Evolutionary conservation across 2,797 vertebrate species (phyloP), one percentile per base, ranked within the genome.

Genomic region (Tokudaia tokunoshimensis): DNA sequence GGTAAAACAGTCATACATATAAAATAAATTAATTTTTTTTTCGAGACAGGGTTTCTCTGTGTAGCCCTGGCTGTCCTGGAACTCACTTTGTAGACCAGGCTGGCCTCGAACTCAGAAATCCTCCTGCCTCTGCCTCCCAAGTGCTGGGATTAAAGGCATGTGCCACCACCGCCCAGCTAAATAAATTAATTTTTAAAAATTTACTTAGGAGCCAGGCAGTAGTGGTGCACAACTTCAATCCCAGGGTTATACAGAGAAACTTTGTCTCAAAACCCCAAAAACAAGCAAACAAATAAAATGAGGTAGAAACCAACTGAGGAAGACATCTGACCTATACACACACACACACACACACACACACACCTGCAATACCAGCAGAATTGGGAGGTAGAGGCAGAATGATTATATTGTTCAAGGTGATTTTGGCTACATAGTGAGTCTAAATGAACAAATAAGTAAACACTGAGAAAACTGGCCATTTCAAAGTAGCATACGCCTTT

Each of bases 401-500:
- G 79, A 37, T 82, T 83, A 63, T 57, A 41, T 84, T 63, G 37
- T 44, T 29, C 26, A 44, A 63, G 59, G 59, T 37, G 6, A 63
- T 63, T 63, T 17, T 44, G 59, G 59, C 26, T 63, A 84, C 15
- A 84, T 3, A 47, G 3, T 31, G 37, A 83, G 26, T 84, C 41
- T 61, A 41, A 29, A 63, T 84, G 14, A 34, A n/a, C 31, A 15
- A 83, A 19, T 59, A 19, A 57, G 29, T 29, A 57, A 96, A 78
- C 59, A 80, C 67, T 83, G 37, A 63, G 63, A 79, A 94, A 41
- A 76, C 63, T n/a, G 52, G 63, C 75, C 34, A 92, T 88, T 94
- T 85, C 67, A 94, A 92, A 87, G 76, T 85, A 90, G n/a, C 93
- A 24, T 2, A 95, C 26, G 17, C 22, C 67, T 83, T 83, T 75